A percentile compares a stretch with the other conserved stretches of the same genome.
These are phyloP conservation scores for Drosophila engyochracea DNA, from an alignment of 2,888 invertebrate genomes.

Conservation along the genomic window DNA sequence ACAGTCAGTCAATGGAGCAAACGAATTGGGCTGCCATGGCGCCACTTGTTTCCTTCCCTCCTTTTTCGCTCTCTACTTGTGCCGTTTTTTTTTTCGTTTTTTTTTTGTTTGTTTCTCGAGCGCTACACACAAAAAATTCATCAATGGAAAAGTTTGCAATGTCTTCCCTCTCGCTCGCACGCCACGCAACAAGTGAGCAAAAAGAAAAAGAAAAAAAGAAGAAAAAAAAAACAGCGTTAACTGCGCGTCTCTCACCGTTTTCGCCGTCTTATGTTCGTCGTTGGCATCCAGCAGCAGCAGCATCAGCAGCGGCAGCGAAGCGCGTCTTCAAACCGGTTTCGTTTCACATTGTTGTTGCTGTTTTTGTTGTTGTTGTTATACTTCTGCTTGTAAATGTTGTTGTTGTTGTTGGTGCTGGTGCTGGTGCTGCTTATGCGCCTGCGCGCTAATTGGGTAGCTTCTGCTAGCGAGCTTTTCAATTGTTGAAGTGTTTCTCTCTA, in stretches of 20 bases:
- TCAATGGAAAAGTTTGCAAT: constrained; percentile 80
- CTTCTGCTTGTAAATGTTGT: constrained; percentile 27
- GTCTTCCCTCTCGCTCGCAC: constrained; percentile 53
- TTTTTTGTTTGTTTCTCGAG: neutral
- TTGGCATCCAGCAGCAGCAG: constrained; percentile 11
- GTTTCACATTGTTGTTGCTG: constrained; percentile 31
- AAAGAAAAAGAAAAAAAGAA: constrained; percentile 32
- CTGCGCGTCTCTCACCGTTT: constrained; percentile 13
- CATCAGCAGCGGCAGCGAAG: constrained; percentile 29
- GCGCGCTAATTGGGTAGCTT: constrained; percentile 73
- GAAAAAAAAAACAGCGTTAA: constrained; percentile 16
- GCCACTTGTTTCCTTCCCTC: neutral
- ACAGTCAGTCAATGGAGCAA: constrained; percentile 40
- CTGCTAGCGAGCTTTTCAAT: constrained; percentile 44
- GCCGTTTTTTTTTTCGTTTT: neutral
- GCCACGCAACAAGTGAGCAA: constrained; percentile 63
- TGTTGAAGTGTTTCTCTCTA: constrained; percentile 24
- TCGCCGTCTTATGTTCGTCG: constrained; percentile 25
- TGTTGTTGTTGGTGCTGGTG: constrained; percentile 44
- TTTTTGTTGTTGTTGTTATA: constrained; percentile 25
- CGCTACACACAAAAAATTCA: constrained; percentile 57
- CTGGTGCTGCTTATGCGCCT: constrained; percentile 58
- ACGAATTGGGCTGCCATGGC: constrained; percentile 1
- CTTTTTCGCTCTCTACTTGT: neutral
- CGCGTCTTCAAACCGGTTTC: constrained; percentile 70